Percentiles rank a stretch among this genome's conserved stretches.
Conservation (phyloP, 1,140 invertebrate species). For the Phenacoccus solenopsis region DNA sequence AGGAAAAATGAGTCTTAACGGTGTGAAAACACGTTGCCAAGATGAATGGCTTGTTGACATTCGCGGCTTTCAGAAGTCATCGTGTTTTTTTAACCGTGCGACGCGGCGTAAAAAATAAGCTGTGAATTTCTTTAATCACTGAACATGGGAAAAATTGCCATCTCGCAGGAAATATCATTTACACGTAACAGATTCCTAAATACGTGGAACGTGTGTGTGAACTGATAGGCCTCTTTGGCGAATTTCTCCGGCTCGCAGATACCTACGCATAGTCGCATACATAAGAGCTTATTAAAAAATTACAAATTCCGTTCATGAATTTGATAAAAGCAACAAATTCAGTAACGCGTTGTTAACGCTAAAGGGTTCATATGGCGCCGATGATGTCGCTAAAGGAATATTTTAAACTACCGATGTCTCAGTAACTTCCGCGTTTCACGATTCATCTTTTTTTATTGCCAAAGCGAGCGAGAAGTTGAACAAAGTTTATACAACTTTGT, state of each 20-base stretch:
- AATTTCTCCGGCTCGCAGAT: too few relatives aligned
- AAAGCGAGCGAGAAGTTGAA: not conserved
- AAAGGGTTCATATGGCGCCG: constrained; percentile 9
- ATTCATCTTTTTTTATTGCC: constrained; percentile 9
- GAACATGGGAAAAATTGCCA: too few relatives aligned
- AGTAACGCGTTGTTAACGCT: not conserved
- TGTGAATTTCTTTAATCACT: not conserved
- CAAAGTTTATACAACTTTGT: constrained; percentile 9
- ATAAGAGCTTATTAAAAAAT: not conserved
- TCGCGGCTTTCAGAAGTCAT: too few relatives aligned
- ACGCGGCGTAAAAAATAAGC: not conserved
- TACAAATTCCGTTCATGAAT: constrained; percentile 11
- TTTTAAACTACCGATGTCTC: not conserved
- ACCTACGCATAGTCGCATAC: too few relatives aligned
- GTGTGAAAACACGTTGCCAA: not conserved
- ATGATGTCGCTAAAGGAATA: not conserved
- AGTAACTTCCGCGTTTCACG: constrained; percentile 5
- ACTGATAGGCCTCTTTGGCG: too few relatives aligned
- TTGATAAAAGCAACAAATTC: constrained; percentile 12
- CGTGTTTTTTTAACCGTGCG: not conserved
- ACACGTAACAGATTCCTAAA: too few relatives aligned
- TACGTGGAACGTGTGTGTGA: too few relatives aligned
- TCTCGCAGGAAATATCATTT: too few relatives aligned
- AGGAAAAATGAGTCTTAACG: not conserved
- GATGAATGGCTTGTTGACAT: not conserved